Evolutionary conservation across 53 echinoderm and acorn worm species (phyloP).

Genomic region (Holothuria leucospilota): DNA sequence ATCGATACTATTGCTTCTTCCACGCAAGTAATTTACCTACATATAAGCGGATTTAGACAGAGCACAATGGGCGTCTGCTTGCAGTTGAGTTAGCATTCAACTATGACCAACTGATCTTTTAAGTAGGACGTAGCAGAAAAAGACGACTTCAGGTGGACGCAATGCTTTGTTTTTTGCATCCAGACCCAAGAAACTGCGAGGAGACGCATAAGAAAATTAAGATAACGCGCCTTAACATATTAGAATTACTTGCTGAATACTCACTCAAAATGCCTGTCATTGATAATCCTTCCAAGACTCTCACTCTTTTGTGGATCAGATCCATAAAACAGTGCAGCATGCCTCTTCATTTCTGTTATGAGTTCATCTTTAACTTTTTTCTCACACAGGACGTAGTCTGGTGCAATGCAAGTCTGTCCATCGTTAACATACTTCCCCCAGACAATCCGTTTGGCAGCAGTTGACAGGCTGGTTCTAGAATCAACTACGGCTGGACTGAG

Average conservation of each 20-base stretch:
- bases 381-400: constrained; percentile 84
- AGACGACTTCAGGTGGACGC: no score
- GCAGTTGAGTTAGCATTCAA: no score
- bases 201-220: no score
- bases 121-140: no score
- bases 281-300: constrained; percentile 78
- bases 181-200: no score
- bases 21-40: no score
- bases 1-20: no score
- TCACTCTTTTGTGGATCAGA: constrained; percentile 70
- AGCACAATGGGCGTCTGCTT: no score
- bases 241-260: constrained; percentile 2
- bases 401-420: constrained; percentile 94
- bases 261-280: constrained; percentile 89
- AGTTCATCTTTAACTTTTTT: constrained; percentile 55
- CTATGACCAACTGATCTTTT: no score
- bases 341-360: constrained; percentile 46
- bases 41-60: no score
- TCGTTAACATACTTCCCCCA: constrained; percentile 85
- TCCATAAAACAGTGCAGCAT: constrained; percentile 75
- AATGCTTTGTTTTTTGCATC: no score
- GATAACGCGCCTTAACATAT: no score
- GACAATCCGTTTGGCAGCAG: constrained; percentile 66
- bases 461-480: constrained; percentile 50
- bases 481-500: constrained; percentile 79